Evolutionary conservation across 2,888 invertebrate species (phyloP).

Genomic region (Adineta ricciae): DNA sequence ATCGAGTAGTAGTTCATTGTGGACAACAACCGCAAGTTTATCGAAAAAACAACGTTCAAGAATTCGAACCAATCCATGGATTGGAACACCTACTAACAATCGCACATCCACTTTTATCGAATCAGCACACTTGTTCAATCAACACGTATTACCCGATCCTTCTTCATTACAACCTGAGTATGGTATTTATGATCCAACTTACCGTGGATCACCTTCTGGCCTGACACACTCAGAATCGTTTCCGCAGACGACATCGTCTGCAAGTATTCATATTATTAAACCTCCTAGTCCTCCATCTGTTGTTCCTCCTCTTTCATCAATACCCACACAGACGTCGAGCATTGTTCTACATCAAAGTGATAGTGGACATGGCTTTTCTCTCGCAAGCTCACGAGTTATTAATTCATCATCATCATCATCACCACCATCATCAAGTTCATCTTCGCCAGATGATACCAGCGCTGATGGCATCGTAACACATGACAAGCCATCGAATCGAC

Average conservation of each 20-base stretch:
- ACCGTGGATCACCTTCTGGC: neutral
- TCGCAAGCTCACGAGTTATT: neutral
- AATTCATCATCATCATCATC: neutral
- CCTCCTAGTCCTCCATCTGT: neutral
- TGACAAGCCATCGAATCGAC: neutral
- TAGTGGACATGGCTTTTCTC: slow-evolving; percentile 19
- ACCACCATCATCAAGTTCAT: neutral
- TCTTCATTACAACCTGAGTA: neutral
- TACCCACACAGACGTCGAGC: neutral
- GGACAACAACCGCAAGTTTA: neutral
- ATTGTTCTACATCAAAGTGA: slow-evolving; percentile 17
- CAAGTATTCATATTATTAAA: neutral
- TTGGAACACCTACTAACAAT: neutral
- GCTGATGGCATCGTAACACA: neutral
- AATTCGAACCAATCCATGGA: slow-evolving; percentile 10
- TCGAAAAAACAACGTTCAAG: neutral
- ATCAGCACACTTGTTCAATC: neutral
- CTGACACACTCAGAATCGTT: slow-evolving; percentile 18
- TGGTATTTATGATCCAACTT: neutral
- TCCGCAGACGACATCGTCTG: neutral
- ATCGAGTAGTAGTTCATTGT: neutral
- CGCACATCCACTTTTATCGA: neutral
- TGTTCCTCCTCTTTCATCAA: neutral
- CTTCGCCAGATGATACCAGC: neutral
- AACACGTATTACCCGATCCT: neutral